Base-by-base conservation (phyloP, 2,888 invertebrate species). In the Drosophila fulvimacula region DNA sequence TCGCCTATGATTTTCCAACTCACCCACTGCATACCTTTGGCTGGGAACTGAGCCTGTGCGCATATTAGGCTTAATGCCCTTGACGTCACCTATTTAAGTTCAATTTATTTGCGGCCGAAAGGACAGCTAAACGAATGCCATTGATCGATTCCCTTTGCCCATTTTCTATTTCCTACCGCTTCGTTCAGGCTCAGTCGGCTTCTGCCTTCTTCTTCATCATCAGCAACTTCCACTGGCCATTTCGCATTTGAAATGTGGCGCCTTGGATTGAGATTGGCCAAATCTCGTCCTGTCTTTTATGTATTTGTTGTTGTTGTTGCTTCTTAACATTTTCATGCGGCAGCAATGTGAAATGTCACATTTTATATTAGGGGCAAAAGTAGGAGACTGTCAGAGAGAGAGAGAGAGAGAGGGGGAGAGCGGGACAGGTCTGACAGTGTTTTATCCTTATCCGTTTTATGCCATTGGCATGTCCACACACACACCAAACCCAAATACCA, bases 61-160 rank as follows among this genome's bases (percentile, higher is more conserved):
- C 73, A 63, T 79, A 79, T 82, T 77, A 82, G 72, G 74, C 82
- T 84, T 77, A 79, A 87, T 82, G 89, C 65, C 73, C 83, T 81
- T 70, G 75, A 82, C 80, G 82, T 85, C 86, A 74, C 69, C 88
- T 85, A 82, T 89, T 82, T 80, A 80, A 86, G 76, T 85, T 85
- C 80, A 82, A 88, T 89, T 85, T 85, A 88, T 85, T 85, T 89
- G 89, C 69, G 87, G 67, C 61, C 67, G 39, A 76, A 63, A 61
- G 60, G 66, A 80, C 66, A 69, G 68, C 86, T 66, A 73, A 72
- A 66, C 71, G 76, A 74, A 83, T 69, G 78, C 68, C 84, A 73
- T 78, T 83, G 83, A 83, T 83, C 89, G 83, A 83, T 83, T 73
- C 87, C 68, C 48, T 24, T 46, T 42, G 36, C 49, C 53, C 61